These are phyloP conservation scores for Martes martes DNA, from an alignment of 2,113 vertebrate genomes.

Conservation along the genomic window DNA sequence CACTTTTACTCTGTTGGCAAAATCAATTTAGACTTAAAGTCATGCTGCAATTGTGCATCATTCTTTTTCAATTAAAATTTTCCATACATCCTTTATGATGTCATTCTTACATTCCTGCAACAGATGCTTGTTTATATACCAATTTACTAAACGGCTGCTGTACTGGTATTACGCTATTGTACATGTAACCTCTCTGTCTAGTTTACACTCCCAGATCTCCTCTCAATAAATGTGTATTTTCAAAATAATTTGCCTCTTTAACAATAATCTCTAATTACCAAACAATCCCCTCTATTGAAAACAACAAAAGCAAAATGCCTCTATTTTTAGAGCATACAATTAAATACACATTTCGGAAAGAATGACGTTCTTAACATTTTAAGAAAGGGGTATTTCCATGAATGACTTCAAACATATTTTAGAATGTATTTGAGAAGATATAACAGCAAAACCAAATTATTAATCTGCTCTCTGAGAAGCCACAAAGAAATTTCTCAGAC, in stretches of 20 bases:
- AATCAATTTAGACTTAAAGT: constrained; percentile 86
- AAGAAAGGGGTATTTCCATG: constrained; percentile 4
- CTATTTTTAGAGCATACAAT: constrained; percentile 8
- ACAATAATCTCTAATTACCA: constrained; percentile 61
- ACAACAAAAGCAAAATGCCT: constrained; percentile 29
- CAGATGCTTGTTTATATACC: constrained; percentile 88
- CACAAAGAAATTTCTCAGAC: neutral
- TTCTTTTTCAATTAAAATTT: constrained; percentile 88
- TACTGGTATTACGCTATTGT: constrained; percentile 76
- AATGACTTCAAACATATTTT: constrained; percentile 23
- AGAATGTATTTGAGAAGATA: neutral
- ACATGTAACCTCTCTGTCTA: constrained; percentile 77
- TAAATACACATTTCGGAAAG: constrained; percentile 54
- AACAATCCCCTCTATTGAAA: neutral
- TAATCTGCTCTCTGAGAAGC: constrained; percentile 1
- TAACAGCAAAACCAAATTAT: constrained; percentile 28
- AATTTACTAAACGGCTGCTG: constrained; percentile 83
- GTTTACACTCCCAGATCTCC: constrained; percentile 65
- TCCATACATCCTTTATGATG: constrained; percentile 89
- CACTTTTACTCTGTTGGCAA: constrained; percentile 81
- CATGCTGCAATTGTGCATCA: constrained; percentile 83
- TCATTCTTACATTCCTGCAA: constrained; percentile 86
- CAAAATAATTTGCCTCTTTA: constrained; percentile 64
- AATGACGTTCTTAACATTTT: constrained; percentile 46
- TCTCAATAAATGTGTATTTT: constrained; percentile 70